These are phyloP conservation scores for Nothocercus julius DNA, from an alignment of 2,113 vertebrate species.

Conservation along the genomic window DNA sequence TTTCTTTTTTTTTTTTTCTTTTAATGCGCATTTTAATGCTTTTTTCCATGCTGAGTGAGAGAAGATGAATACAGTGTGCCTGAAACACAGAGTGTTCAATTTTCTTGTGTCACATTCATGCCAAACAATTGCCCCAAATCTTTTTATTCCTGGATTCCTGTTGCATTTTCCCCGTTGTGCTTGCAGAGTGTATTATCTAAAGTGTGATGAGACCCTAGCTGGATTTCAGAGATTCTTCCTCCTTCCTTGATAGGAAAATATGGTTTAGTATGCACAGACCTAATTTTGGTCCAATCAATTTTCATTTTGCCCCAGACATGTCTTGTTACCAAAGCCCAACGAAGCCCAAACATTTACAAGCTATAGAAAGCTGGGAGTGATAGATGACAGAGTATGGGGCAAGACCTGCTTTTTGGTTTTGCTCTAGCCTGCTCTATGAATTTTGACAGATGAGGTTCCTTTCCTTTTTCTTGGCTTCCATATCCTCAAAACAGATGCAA, in stretches of 20 bases:
- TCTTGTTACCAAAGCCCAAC: neutral
- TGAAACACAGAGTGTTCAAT: neutral
- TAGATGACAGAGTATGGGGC: too few relatives aligned
- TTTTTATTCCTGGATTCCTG: neutral
- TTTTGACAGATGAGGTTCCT: too few relatives aligned
- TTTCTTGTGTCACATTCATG: neutral
- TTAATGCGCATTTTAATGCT: neutral
- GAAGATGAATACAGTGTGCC: neutral
- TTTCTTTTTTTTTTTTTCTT: neutral
- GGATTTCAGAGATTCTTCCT: neutral
- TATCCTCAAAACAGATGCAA: neutral
- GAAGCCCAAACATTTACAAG: neutral
- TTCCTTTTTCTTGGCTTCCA: too few relatives aligned
- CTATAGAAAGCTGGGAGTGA: too few relatives aligned
- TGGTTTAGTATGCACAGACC: neutral
- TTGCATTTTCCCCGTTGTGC: neutral
- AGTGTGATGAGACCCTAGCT: neutral
- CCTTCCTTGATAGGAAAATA: neutral
- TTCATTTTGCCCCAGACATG: neutral
- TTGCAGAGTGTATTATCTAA: neutral
- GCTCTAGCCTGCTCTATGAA: too few relatives aligned
- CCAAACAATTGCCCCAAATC: accelerated
- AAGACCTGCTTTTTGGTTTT: too few relatives aligned
- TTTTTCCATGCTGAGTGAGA: neutral
- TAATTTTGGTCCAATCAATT: neutral